Evolutionary conservation across 2,888 invertebrate genomes (phyloP), one percentile per base, ranked within the genome.

Genomic region (Choristoneura rosaceana): DNA sequence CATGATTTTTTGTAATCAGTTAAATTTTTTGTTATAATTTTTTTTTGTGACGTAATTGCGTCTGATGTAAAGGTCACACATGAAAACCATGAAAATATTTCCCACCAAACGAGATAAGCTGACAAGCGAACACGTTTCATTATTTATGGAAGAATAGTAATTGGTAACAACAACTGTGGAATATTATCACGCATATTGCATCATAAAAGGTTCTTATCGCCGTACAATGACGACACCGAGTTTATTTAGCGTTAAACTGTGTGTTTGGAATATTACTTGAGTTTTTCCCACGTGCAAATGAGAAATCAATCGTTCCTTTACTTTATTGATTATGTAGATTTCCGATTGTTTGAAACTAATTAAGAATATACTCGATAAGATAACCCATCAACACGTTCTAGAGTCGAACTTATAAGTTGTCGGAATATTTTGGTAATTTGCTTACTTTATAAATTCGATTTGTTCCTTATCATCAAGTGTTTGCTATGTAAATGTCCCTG

Each of bases 131-230:
- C 63, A 55, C 65, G n/a, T 52, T 38, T 25, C 45, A 43, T 52
- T 71, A 34, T 73, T 59, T 41, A 50, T 64, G 52, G 68, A 14
- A 45, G 17, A 64, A 17, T 41, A 66, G 25, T 69, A 63, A 74
- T 70, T 70, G 59, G 64, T 59, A 66, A 62, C 65, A 65, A 62
- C 58, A 38, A 66, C 69, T 68, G 69, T 66, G 61, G 75, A 78
- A 74, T 78, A 77, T 77, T 75, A 69, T 75, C 74, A 71, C 66
- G 61, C 74, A 61, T 25, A 55, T 81, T 79, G 77, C 79, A 75
- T 80, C 81, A 81, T 73, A 68, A 68, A 75, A 74, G 65, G 74
- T 64, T 68, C 73, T 78, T 80, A 79, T 79, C 79, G 70, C 14
- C 52, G 43, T 58, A 60, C 60, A 73, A 60, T 69, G 73, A 69